Evolutionary conservation across 2,113 vertebrate species (phyloP).

Genomic region (Ammodytes dubius): DNA sequence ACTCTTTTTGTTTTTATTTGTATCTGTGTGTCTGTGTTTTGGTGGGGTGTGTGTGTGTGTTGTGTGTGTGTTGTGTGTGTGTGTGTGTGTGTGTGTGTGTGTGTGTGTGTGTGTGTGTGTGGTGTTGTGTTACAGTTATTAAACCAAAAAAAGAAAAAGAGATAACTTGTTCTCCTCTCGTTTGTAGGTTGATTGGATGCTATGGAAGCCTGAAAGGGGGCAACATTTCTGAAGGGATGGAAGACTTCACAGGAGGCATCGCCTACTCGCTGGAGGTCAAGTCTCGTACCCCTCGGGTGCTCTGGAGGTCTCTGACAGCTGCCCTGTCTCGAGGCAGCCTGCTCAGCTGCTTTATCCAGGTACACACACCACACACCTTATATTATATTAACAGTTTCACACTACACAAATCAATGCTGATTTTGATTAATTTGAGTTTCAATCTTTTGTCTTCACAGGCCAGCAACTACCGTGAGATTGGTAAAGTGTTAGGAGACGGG

Average conservation of each 20-base stretch:
- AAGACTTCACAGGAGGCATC: conserved; percentile 89
- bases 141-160: conserved; percentile 5
- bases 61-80: background rate
- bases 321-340: conserved; percentile 80
- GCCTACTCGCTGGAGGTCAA: conserved; percentile 75
- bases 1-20: conserved; percentile 6
- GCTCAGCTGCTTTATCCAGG: conserved; percentile 87
- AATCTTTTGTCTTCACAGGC: conserved; percentile 69
- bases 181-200: conserved; percentile 82
- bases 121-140: background rate
- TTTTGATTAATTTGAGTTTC: background rate
- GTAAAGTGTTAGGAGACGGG: conserved; percentile 78
- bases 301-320: conserved; percentile 81
- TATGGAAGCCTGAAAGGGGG: conserved; percentile 87
- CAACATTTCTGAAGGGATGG: conserved; percentile 88
- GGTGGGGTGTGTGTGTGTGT: background rate
- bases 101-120: background rate
- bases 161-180: conserved; percentile 17
- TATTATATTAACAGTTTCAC: background rate
- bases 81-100: conserved; percentile 10
- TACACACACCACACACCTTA: conserved; percentile 36
- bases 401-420: background rate
- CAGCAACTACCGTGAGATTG: conserved; percentile 71
- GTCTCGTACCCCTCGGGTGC: conserved; percentile 74
- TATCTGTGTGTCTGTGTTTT: conserved; percentile 11